Evolutionary conservation across 2,888 invertebrate species (phyloP), one percentile per base, ranked within the genome.

Genomic region (Caenorhabditis virilis): DNA sequence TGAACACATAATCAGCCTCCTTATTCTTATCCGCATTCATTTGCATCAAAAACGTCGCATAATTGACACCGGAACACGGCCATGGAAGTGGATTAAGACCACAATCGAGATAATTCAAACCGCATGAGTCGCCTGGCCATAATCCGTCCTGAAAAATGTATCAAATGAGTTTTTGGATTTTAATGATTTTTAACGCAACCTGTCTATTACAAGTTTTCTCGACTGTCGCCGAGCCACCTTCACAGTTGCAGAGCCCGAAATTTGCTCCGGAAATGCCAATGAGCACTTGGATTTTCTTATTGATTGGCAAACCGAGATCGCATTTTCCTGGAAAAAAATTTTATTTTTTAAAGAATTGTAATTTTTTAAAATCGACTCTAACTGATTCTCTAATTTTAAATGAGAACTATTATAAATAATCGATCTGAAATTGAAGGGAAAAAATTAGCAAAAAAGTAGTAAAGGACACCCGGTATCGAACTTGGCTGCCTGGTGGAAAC

Each of bases 251-350:
- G 47, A 80, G 53, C 18, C 80, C 80, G 46, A 72, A 78, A 57
- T 79, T 80, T 22, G 72, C 80, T 1, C 79, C 79, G 6, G 79
- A 60, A 42, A 80, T 58, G 26, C 79, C 80, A 46, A 80, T 58
- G 51, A 80, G 63, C 16, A 78, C 77, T 38, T 77, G 72, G 25
- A 80, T 63, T 27, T 68, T 65, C 20, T 60, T 47, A 35, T 58
- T 71, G 41, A 78, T 18, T 4, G 77, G 62, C 7, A 53, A 25
- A 36, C 80, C 73, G n/a, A 76, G 26, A 45, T 73, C 57, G 42
- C 75, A 76, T 7, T 43, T n/a, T n/a, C n/a, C n/a, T n/a, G n/a
- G n/a, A n/a, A n/a, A n/a, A n/a, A n/a, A n/a, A n/a, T n/a, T n/a
- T n/a, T n/a, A n/a, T n/a, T n/a, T n/a, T n/a, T n/a, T n/a, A n/a